A percentile compares a stretch with the other conserved stretches of the same genome.
Evolutionary conservation across 2,113 vertebrate genomes (phyloP).

Genomic region (Zingel zingel): DNA sequence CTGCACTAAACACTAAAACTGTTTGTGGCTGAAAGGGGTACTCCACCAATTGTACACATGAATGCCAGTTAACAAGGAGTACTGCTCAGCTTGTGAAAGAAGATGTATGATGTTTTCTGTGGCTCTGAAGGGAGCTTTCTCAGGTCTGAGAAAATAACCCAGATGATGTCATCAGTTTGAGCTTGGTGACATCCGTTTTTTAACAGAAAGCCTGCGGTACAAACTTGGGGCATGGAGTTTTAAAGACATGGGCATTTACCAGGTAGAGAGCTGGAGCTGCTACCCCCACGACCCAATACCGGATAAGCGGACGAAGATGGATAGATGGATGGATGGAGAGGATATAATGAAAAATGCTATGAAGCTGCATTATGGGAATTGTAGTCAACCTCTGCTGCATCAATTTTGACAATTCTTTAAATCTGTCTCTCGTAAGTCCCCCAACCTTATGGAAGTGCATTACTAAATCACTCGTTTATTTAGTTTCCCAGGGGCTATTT

Average conservation of each 20-base stretch:
- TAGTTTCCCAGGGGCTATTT: not conserved
- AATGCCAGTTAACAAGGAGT: not conserved
- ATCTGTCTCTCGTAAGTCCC: not conserved
- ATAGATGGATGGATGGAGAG: too few relatives aligned
- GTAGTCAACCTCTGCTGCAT: not conserved
- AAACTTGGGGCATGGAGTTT: not conserved
- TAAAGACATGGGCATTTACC: constrained; percentile 3
- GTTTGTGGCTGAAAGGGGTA: not conserved
- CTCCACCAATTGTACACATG: not conserved
- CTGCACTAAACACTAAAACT: not conserved
- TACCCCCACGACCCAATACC: too few relatives aligned
- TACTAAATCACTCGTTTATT: not conserved
- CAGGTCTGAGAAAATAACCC: too few relatives aligned
- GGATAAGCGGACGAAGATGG: too few relatives aligned
- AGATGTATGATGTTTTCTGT: not conserved
- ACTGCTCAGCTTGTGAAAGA: not conserved
- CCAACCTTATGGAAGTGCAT: not conserved
- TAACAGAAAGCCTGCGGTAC: not conserved
- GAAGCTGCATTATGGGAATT: not conserved
- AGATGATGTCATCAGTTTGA: not conserved
- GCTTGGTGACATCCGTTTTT: not conserved
- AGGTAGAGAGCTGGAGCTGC: not conserved
- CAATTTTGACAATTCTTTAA: too few relatives aligned
- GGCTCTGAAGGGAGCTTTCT: not conserved
- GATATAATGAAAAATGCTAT: not conserved